Conservation (phyloP, 1,140 invertebrate species). For the Caenorhabditis tropicalis region DNA sequence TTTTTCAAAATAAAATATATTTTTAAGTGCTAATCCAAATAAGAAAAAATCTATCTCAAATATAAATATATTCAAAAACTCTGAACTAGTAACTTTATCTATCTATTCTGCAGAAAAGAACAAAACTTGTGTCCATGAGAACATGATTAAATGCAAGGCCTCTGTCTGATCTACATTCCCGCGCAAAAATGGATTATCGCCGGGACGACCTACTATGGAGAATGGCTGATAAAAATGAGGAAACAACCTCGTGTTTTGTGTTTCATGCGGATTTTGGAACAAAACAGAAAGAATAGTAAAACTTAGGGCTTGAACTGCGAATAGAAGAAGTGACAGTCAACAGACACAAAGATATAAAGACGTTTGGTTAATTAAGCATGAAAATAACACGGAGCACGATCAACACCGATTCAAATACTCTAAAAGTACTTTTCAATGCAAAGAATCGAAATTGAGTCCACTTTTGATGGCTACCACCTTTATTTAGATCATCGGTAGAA, state of each 20-base stretch:
- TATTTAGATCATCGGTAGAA: too few relatives aligned
- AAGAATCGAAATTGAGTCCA: background rate
- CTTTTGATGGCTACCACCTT: background rate
- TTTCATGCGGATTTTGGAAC: background rate
- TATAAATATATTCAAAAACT: background rate
- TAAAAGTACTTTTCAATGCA: background rate
- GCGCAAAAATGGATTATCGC: slow-evolving; percentile 9
- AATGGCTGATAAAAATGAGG: background rate
- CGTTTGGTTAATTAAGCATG: background rate
- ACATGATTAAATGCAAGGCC: background rate
- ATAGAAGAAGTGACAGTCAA: too few relatives aligned
- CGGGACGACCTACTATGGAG: background rate
- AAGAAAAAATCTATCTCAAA: too few relatives aligned
- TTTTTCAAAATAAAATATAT: background rate
- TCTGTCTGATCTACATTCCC: background rate
- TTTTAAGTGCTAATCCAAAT: background rate
- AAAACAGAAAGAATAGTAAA: background rate
- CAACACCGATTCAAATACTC: background rate
- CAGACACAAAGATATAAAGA: too few relatives aligned
- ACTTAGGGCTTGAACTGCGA: too few relatives aligned
- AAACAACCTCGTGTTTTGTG: background rate
- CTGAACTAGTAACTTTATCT: background rate
- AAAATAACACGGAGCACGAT: background rate
- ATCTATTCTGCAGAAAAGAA: background rate
- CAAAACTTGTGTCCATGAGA: background rate